Evolutionary conservation across 2,888 invertebrate species (phyloP).

Genomic region (Drosophila neonasuta): DNA sequence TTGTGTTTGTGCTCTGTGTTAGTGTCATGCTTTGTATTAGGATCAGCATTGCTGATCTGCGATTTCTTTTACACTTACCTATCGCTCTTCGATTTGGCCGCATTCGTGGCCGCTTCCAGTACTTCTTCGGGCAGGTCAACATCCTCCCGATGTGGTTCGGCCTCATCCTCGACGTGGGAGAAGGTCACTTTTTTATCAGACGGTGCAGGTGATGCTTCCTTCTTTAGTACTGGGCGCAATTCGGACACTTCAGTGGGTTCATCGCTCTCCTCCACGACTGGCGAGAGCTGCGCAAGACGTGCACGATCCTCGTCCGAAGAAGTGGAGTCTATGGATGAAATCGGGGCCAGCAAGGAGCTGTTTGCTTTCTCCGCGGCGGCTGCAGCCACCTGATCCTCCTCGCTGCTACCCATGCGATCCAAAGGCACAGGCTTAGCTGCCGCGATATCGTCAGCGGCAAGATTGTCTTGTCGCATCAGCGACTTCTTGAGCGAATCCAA

Average conservation of each 20-base stretch:
- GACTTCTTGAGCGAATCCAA: slow-evolving; percentile 79
- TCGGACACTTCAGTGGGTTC: slow-evolving; percentile 48
- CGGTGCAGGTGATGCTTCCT: slow-evolving; percentile 82
- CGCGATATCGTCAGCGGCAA: slow-evolving; percentile 83
- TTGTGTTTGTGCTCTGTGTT: slow-evolving; percentile 47
- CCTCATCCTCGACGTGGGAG: slow-evolving; percentile 82
- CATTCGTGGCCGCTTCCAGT: slow-evolving; percentile 74
- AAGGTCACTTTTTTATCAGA: slow-evolving; percentile 83
- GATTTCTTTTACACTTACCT: slow-evolving; percentile 80
- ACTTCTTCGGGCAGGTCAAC: slow-evolving; percentile 80
- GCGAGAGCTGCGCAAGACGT: slow-evolving; percentile 70
- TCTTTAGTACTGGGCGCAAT: slow-evolving; percentile 77
- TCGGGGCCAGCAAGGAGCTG: slow-evolving; percentile 74
- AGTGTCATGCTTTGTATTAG: slow-evolving; percentile 40
- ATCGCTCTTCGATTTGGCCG: slow-evolving; percentile 81
- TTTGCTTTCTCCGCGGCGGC: slow-evolving; percentile 44
- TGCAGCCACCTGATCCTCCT: slow-evolving; percentile 74
- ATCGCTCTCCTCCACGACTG: slow-evolving; percentile 80
- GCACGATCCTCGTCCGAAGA: slow-evolving; percentile 82
- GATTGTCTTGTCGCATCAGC: slow-evolving; percentile 80
- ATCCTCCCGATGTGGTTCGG: slow-evolving; percentile 80
- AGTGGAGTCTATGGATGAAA: slow-evolving; percentile 82
- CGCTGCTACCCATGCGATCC: slow-evolving; percentile 82
- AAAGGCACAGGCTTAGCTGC: slow-evolving; percentile 79
- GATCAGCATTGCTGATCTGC: background rate